Conservation (phyloP, 2,797 vertebrate species). For the Microcaecilia unicolor region DNA sequence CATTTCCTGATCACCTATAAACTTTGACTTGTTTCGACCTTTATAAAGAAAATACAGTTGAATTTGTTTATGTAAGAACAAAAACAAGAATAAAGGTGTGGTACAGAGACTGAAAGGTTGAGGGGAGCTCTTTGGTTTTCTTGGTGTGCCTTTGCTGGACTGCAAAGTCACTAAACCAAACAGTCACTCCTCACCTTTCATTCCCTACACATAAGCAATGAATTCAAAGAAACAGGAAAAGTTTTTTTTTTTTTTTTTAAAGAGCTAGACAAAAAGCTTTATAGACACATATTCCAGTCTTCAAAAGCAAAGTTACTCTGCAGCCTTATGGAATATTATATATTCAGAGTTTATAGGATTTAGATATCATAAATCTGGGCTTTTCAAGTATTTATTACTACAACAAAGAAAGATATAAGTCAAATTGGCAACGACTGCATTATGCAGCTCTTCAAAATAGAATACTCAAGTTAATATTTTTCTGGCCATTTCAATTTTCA, state of each 20-base stretch:
- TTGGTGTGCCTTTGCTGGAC: slow-evolving; percentile 64
- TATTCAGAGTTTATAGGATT: slow-evolving; percentile 48
- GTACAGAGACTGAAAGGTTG: slow-evolving; percentile 85
- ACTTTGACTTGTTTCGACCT: slow-evolving; percentile 72
- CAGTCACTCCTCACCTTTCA: slow-evolving; percentile 84
- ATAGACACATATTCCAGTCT: slow-evolving; percentile 75
- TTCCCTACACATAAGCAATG: slow-evolving; percentile 73
- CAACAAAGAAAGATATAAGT: slow-evolving; percentile 39
- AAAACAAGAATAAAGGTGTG: slow-evolving; percentile 53
- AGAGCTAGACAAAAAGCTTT: slow-evolving; percentile 85
- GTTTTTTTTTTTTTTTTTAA: slow-evolving; percentile 61
- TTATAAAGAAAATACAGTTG: slow-evolving; percentile 45
- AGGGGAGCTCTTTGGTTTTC: slow-evolving; percentile 82
- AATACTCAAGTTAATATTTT: slow-evolving; percentile 43
- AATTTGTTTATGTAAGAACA: slow-evolving; percentile 55
- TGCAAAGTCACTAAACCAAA: slow-evolving; percentile 81
- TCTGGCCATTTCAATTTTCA: slow-evolving; percentile 45
- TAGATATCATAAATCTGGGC: slow-evolving; percentile 38
- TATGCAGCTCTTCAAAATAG: slow-evolving; percentile 45
- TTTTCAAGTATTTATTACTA: slow-evolving; percentile 40
- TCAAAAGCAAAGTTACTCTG: slow-evolving; percentile 89
- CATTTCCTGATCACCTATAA: slow-evolving; percentile 82
- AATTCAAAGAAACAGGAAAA: slow-evolving; percentile 61
- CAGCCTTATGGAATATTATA: slow-evolving; percentile 97
- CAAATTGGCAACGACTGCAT: slow-evolving; percentile 51